Evolutionary conservation across 2,113 vertebrate species (phyloP), one percentile per base, ranked within the genome.

Genomic region (Spermophilus dauricus): DNA sequence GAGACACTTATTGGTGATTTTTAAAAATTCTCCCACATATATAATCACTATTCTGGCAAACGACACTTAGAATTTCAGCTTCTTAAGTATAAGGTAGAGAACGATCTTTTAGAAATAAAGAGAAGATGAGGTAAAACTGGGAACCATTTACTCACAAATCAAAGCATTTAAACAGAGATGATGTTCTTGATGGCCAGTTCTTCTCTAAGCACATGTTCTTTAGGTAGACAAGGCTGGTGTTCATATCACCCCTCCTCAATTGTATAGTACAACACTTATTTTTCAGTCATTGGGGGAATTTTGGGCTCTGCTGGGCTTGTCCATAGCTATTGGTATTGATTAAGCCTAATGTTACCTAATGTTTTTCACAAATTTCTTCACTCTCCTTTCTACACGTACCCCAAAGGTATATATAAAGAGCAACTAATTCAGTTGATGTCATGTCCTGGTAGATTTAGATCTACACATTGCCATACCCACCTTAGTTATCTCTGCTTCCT

Each of bases 1-100:
- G 98, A 98, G 98, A 98, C 97, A 98, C 98, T 98, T 97, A 96
- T 97, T 96, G 96, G 98, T 98, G 98, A 98, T 96, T 91, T 56
- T 5, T 75, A 97, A 97, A 97, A 95, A 83, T 92, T 98, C 97
- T 98, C 92, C 97, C 95, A 96, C 98, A 77, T 3, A 10, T 92
- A 96, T 98, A 98, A 98, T 98, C 97, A 97, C 96, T 97, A 86
- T 97, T 97, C 96, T 97, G 80, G 88, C 88, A 98, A 98, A 98
- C 96, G 91, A 81, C 83, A 75, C 95, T 90, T 93, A 95, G 96
- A 95, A 98, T 81, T 97, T 97, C 81, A 97, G 39, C 86, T 97
- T 84, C 84, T 87, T 91, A 48, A 93, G 90, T 97, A 92, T 97
- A 86, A 96, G 87, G 93, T 87, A 34, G 48, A 34, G 42, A 98